These are phyloP conservation scores for Aythya baeri DNA, from an alignment of 2,113 vertebrate genomes.

Conservation along the genomic window DNA sequence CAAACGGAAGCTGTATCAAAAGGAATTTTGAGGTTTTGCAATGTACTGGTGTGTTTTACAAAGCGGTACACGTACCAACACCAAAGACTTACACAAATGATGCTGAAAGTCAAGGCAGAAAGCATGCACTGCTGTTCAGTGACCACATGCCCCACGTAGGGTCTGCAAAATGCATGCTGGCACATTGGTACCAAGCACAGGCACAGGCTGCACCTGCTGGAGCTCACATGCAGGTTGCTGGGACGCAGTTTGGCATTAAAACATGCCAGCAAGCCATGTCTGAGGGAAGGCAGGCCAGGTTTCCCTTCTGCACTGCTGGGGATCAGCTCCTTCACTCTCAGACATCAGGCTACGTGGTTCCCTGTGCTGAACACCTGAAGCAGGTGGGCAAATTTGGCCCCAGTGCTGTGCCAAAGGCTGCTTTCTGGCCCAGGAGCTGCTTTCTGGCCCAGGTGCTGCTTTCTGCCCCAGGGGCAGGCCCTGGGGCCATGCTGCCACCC, in stretches of 20 bases:
- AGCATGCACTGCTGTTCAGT: rapidly evolving
- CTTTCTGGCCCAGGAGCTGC: too few relatives aligned
- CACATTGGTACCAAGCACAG: background rate
- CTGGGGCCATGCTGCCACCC: background rate
- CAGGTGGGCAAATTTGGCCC: too few relatives aligned
- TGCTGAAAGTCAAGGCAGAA: background rate
- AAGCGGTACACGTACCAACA: rapidly evolving
- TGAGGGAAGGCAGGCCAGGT: background rate
- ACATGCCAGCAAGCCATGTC: rapidly evolving
- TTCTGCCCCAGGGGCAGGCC: background rate
- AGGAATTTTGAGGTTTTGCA: background rate
- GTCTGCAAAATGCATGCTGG: rapidly evolving
- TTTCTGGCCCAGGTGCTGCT: too few relatives aligned
- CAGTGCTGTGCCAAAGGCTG: too few relatives aligned
- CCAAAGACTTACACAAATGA: rapidly evolving
- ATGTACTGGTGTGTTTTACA: background rate
- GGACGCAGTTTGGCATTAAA: background rate
- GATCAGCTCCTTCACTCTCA: background rate
- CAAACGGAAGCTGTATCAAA: too few relatives aligned
- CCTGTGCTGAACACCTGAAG: too few relatives aligned
- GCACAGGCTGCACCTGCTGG: background rate
- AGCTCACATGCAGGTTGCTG: background rate
- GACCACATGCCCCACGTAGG: rapidly evolving
- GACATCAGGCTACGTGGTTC: too few relatives aligned
- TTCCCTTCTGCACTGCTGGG: background rate